Evolutionary conservation across 2,888 invertebrate genomes (phyloP).

Genomic region (Siphonodentalium dalli): DNA sequence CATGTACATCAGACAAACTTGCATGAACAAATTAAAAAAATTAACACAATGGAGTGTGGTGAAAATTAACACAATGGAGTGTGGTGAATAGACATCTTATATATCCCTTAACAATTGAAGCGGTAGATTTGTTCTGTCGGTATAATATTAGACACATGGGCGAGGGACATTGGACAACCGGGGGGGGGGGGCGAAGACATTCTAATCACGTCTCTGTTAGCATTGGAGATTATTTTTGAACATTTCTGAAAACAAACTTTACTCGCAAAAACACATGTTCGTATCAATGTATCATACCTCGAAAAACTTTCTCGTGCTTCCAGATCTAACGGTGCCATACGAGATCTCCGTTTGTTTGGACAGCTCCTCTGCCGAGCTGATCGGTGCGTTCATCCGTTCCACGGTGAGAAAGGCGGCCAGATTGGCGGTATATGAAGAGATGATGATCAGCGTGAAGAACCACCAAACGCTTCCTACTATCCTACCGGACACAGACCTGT

Average conservation of each 20-base stretch:
- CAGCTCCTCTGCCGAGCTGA: conserved; percentile 88
- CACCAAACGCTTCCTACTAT: conserved; percentile 99
- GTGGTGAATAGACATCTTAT: no score
- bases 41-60: no score
- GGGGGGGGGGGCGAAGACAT: no score
- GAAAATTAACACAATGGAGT: no score
- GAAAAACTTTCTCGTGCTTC: conserved; percentile 89
- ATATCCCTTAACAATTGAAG: no score
- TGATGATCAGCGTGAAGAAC: conserved; percentile 98
- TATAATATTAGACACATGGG: no score
- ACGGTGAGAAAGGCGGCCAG: conserved; percentile 92
- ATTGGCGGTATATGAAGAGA: conserved; percentile 98
- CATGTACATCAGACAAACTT: no score
- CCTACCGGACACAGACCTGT: conserved; percentile 84
- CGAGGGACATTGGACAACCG: no score
- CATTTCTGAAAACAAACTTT: background rate
- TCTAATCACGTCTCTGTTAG: no score
- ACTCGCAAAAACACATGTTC: background rate
- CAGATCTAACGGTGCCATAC: conserved; percentile 74
- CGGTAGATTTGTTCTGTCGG: no score
- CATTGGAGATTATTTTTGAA: no score
- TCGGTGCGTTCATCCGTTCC: conserved; percentile 93
- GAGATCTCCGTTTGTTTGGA: conserved; percentile 75
- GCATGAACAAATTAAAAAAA: no score
- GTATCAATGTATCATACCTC: conserved; percentile 70